Percentiles rank a stretch among this genome's conserved stretches.
These are phyloP conservation scores for Arctopsyche grandis DNA, from an alignment of 1,140 invertebrate genomes.

Conservation along the genomic window DNA sequence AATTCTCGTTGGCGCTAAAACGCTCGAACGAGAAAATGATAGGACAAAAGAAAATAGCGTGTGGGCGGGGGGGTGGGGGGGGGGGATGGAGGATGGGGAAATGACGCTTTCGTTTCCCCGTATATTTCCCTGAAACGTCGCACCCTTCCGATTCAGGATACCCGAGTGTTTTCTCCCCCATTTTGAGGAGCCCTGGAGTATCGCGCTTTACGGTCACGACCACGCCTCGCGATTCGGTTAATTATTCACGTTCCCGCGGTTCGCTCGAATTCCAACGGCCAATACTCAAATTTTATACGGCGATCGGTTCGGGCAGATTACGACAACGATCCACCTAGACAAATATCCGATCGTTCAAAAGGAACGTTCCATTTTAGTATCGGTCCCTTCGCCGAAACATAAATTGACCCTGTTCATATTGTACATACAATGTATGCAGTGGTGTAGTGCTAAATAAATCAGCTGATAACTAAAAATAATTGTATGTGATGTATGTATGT, in stretches of 20 bases:
- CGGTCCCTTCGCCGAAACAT: neutral
- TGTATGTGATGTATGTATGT: no score
- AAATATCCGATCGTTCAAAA: slow-evolving; percentile 7
- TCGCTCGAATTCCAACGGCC: slow-evolving; percentile 2
- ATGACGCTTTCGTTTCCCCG: neutral
- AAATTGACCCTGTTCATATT: no score
- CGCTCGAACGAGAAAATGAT: slow-evolving; percentile 20
- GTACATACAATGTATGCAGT: no score
- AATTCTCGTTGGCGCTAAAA: slow-evolving; percentile 12
- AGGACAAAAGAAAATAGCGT: slow-evolving; percentile 28
- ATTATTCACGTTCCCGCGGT: slow-evolving; percentile 32
- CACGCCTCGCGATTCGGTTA: neutral
- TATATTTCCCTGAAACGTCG: neutral
- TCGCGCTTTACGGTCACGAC: neutral
- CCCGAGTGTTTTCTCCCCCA: neutral
- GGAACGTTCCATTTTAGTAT: neutral
- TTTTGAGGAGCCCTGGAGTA: neutral
- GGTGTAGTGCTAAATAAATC: no score
- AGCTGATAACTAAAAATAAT: no score
- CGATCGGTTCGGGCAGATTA: neutral
- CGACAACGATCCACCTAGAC: neutral
- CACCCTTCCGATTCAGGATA: neutral
- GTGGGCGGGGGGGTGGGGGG: neutral
- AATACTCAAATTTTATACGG: neutral
- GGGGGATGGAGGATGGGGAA: no score